These are phyloP conservation scores for Coregonus suidteri DNA, from an alignment of 2,797 vertebrate species.

Conservation along the genomic window DNA sequence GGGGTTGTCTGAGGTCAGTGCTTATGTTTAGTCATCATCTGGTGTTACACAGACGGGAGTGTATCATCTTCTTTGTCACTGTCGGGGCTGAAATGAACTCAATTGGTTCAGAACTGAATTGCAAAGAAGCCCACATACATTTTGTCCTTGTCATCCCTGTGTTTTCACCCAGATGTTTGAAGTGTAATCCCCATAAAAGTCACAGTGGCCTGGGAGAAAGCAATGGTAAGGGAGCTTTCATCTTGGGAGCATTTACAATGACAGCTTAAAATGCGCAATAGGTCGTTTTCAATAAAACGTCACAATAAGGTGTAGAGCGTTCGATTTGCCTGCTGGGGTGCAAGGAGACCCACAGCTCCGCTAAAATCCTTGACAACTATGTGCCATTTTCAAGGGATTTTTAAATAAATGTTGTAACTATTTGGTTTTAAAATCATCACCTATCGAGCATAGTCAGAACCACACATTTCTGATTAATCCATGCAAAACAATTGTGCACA, in stretches of 20 bases:
- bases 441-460: too few species aligned
- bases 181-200: constrained; percentile 52
- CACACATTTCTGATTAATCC: too few species aligned
- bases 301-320: too few species aligned
- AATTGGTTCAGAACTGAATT: constrained; percentile 41
- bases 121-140: constrained; percentile 47
- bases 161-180: constrained; percentile 56
- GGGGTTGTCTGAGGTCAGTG: neutral
- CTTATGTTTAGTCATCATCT: neutral
- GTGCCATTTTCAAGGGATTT: too few species aligned
- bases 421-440: too few species aligned
- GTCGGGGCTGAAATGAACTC: neutral
- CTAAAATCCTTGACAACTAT: too few species aligned
- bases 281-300: too few species aligned
- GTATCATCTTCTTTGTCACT: constrained; percentile 11
- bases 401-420: too few species aligned
- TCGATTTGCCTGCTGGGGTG: too few species aligned
- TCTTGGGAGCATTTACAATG: constrained; percentile 32
- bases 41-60: neutral
- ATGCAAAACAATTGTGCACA: too few species aligned
- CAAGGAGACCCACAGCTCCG: too few species aligned
- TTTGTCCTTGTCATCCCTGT: constrained; percentile 52
- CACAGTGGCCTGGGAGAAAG: constrained; percentile 19
- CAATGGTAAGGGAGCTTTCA: constrained; percentile 9
- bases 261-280: constrained; percentile 46